Conservation (phyloP, 1,140 invertebrate species). For the Dermatophagoides farinae region DNA sequence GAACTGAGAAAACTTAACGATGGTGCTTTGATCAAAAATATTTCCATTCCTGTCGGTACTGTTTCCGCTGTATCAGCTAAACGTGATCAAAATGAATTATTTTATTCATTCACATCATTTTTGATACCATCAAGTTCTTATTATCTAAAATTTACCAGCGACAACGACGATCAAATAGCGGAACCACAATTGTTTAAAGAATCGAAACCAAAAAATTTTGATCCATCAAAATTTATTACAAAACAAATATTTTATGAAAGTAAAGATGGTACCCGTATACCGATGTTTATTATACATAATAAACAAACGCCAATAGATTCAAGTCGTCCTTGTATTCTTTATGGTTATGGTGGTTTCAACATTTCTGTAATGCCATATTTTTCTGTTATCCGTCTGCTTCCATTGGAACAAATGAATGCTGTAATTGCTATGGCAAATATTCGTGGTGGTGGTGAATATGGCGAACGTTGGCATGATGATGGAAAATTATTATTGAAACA, state of each 20-base stretch:
- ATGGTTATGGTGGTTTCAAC: slow-evolving; percentile 96
- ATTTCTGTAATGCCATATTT: slow-evolving; percentile 68
- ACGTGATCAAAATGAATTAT: slow-evolving; percentile 66
- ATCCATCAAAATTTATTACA: slow-evolving; percentile 54
- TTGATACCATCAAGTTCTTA: slow-evolving; percentile 77
- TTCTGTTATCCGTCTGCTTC: slow-evolving; percentile 57
- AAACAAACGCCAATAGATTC: slow-evolving; percentile 35
- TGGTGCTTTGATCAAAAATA: slow-evolving; percentile 35
- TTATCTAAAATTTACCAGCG: slow-evolving; percentile 44
- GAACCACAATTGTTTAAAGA: slow-evolving; percentile 49
- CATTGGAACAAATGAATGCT: slow-evolving; percentile 72
- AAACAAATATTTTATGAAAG: slow-evolving; percentile 81
- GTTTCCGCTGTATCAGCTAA: slow-evolving; percentile 62
- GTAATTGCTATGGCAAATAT: slow-evolving; percentile 80
- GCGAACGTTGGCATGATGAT: slow-evolving; percentile 85
- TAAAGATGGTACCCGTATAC: slow-evolving; percentile 84
- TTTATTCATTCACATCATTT: slow-evolving; percentile 83
- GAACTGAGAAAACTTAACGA: slow-evolving; percentile 53
- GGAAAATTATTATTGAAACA: slow-evolving; percentile 82
- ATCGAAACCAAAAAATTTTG: slow-evolving; percentile 62
- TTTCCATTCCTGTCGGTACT: slow-evolving; percentile 43
- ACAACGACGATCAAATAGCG: slow-evolving; percentile 21
- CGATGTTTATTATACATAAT: slow-evolving; percentile 85
- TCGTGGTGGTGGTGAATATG: slow-evolving; percentile 71
- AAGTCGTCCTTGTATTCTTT: slow-evolving; percentile 49